Base-by-base conservation (phyloP, 1,140 invertebrate species). In the Arctopsyche grandis region DNA sequence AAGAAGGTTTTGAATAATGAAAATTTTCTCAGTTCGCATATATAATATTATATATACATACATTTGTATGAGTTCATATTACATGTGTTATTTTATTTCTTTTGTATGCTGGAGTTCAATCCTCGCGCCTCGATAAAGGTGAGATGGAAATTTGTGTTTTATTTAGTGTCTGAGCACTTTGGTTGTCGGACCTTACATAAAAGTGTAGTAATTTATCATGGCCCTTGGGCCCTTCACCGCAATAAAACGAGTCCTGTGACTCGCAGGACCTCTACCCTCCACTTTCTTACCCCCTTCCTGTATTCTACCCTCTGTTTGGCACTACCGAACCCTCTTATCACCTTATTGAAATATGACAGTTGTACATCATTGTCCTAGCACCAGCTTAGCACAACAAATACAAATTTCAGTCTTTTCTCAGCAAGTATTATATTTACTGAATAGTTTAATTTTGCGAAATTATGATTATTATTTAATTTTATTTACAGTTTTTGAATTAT, bases 201-300 rank as follows among this genome's bases (percentile, higher is more conserved):
- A 70, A 70, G 69, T 70, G 69, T 70, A 70, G 69, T 43, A 70
- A 70, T 70, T 70, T 70, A 70, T 70, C 69, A 70, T 22, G 69
- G 9, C 26, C 69, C 69, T 29, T 44, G 29, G 26, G 69, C 21
- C 69, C n/a, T 70, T 70, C 69, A 16, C 69, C 14, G 69, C 21
- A 38, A 16, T 29, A 70, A 43, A 16, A 44, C 69, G 69, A 38
- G 3, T 12, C 10, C 12, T 70, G 24, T 26, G 69, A 70, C 16
- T 26, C n/a, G 21, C n/a, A 58, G 52, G 10, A 58, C 52, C 52
- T 21, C 52, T 58, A 21, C 14, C 29, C 29, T 38, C 29, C 29
- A 38, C 29, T 38, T 7, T 38, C 29, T 38, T 7, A 7, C 7
- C 29, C 29, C 29, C 29, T 38, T 38, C 29, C 7, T 7, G 29